Evolutionary conservation across 2,888 invertebrate species (phyloP).

Genomic region (Panopea generosa): DNA sequence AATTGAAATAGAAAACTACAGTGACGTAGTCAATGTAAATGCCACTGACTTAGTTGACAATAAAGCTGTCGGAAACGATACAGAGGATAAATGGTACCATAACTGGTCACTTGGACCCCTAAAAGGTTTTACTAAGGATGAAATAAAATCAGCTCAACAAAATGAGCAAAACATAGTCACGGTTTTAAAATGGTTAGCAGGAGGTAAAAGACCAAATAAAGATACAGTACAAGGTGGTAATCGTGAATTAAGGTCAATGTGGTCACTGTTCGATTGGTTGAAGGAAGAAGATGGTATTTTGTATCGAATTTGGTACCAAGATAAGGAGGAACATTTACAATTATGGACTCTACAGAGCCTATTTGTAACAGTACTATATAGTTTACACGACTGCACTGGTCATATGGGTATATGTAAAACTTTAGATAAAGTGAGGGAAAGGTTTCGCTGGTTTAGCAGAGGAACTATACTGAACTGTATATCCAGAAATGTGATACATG

Average conservation of each 20-base stretch:
- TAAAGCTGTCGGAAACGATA: too few species aligned
- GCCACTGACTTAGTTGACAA: too few species aligned
- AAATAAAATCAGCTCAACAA: too few species aligned
- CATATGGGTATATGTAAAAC: conserved; percentile 11
- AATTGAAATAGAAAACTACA: too few species aligned
- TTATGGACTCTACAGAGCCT: neutral
- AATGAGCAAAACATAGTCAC: too few species aligned
- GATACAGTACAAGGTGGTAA: neutral
- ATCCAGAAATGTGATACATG: conserved; percentile 6
- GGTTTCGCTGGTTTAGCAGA: conserved; percentile 14
- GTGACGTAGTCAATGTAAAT: too few species aligned
- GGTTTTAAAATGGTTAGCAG: neutral
- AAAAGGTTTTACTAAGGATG: too few species aligned
- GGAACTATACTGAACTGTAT: neutral
- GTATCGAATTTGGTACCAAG: conserved; percentile 9
- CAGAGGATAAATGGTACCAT: too few species aligned
- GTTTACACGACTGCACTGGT: conserved; percentile 7
- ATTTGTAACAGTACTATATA: neutral
- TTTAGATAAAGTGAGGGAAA: conserved; percentile 6
- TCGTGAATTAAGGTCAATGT: conserved; percentile 17
- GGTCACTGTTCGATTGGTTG: neutral
- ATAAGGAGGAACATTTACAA: too few species aligned
- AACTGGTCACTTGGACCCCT: too few species aligned
- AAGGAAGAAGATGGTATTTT: conserved; percentile 1
- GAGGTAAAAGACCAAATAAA: neutral